Base-by-base conservation (phyloP, 2,113 vertebrate species). In the Ctenodactylus gundi region DNA sequence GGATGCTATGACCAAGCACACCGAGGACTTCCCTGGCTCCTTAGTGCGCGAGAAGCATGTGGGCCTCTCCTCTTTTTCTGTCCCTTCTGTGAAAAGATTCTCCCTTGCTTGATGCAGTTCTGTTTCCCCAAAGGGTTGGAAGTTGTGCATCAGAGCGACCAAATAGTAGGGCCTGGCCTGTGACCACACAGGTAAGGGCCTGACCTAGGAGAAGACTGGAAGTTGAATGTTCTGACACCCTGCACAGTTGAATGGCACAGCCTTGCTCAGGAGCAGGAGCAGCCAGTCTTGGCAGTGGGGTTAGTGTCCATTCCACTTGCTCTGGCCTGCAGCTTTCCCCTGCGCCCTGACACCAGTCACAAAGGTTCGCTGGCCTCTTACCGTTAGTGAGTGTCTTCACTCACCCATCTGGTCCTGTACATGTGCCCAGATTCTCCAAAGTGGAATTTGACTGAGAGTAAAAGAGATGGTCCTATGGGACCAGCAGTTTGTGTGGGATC, bases 1-100 rank as follows among this genome's bases (percentile, higher is more conserved):
- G 98, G 81, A 99, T 99, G 97, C 98, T 99, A 84, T 99, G 98
- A 99, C 3, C 1, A 64, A 39, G 21, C 13, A 5, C 13, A 1
- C 68, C 44, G 31, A 60, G 76, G 60, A 64, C 73, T 94, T 49
- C 58, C 72, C 77, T 78, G 34, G 31, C 27, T 77, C 64, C 77
- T 44, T 31, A 41, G 10, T 20, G 39, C 64, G 81, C 53, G 72
- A 87, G 88, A 64, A 87, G 84, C 53, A 2, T 17, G 82, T 85
- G 73, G 87, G 85, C 68, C 49, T 73, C 68, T 88, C 68, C 64
- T 62, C 65, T 73, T 70, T 93, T 73, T 70, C 76, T 94, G 75
- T n/a, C 81, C 80, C 76, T 86, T 51, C 41, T 93, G 82, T 78
- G 83, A 89, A 94, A 93, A 92, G 85, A 70, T 55, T 55, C 76